Conservation (phyloP, 2,888 invertebrate species). For the Cephus sareptanus region DNA sequence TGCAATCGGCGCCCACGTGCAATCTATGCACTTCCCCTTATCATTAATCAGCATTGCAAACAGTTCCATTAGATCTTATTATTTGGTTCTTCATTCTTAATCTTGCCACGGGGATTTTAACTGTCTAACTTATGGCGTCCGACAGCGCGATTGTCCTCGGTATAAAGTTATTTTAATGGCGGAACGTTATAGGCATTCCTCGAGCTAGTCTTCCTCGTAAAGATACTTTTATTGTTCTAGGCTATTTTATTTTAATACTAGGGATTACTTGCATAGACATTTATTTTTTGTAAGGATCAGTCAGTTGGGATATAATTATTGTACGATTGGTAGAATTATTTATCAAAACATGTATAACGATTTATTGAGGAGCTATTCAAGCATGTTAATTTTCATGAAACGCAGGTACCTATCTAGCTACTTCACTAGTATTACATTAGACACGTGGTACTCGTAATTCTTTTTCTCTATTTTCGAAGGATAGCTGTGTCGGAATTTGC, state of each 20-base stretch:
- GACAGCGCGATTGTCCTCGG: constrained; percentile 24
- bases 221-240: neutral
- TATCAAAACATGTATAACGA: constrained; percentile 65
- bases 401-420: constrained; percentile 63
- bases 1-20: constrained; percentile 30
- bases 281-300: too few species aligned
- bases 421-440: constrained; percentile 49
- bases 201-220: neutral
- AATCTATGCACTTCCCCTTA: constrained; percentile 34
- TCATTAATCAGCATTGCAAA: constrained; percentile 45
- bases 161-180: neutral
- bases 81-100: constrained; percentile 16
- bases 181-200: neutral
- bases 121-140: constrained; percentile 39
- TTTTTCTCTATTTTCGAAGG: constrained; percentile 24
- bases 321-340: constrained; percentile 9
- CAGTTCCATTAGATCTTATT: constrained; percentile 38
- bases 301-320: too few species aligned
- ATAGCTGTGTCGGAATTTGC: constrained; percentile 29
- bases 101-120: constrained; percentile 22
- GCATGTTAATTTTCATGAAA: constrained; percentile 61
- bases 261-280: too few species aligned
- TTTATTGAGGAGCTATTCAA: constrained; percentile 63
- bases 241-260: too few species aligned
- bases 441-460: constrained; percentile 51